Evolutionary conservation across 2,113 vertebrate species (phyloP).

Genomic region (Sphyrna mokarran): DNA sequence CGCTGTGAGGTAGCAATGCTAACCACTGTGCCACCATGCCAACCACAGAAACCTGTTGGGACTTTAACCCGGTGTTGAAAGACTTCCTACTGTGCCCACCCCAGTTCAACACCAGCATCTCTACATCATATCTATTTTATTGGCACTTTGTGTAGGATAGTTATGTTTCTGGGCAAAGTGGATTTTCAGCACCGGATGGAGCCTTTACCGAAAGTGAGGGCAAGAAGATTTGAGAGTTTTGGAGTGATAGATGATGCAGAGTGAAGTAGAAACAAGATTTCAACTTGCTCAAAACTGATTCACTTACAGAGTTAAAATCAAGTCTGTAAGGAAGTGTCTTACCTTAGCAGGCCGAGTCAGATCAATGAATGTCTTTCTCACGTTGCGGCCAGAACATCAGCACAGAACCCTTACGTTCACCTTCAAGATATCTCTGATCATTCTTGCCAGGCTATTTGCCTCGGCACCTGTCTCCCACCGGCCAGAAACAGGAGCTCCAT

Average conservation of each 20-base stretch:
- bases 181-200: background rate
- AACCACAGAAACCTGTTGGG: too few species aligned
- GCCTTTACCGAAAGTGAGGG: background rate
- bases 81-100: too few species aligned
- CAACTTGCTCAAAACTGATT: background rate
- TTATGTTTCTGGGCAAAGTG: background rate
- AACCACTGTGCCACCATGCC: too few species aligned
- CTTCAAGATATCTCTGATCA: background rate
- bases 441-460: background rate
- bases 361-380: background rate
- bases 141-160: background rate
- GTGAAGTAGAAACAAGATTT: background rate
- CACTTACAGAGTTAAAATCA: background rate
- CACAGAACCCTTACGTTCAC: background rate
- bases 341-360: background rate
- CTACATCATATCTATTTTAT: background rate
- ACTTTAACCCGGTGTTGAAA: too few species aligned
- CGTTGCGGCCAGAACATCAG: background rate
- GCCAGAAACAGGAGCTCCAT: background rate
- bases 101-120: too few species aligned
- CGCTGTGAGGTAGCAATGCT: too few species aligned
- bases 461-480: background rate
- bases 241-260: background rate
- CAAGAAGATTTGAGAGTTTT: background rate
- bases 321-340: background rate